A percentile compares a stretch with the other conserved stretches of the same genome.
These are phyloP conservation scores for Rhyacophila evoluta DNA, from an alignment of 2,888 invertebrate genomes.

Conservation along the genomic window DNA sequence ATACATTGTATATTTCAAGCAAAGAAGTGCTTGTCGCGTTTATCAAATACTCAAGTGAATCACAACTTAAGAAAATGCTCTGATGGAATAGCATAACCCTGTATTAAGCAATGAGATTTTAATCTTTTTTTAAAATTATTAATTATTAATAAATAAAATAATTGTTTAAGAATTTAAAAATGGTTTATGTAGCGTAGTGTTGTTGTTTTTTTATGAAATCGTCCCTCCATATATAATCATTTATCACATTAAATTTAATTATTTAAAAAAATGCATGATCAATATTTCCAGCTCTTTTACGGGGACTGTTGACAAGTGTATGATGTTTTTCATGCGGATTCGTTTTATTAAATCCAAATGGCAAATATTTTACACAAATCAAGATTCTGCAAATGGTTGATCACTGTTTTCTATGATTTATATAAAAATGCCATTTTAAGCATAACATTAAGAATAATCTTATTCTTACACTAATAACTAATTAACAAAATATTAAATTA, in stretches of 20 bases:
- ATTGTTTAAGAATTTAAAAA: slow-evolving; percentile 16
- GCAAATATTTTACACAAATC: not conserved
- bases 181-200: slow-evolving; percentile 22
- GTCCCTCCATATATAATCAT: not conserved
- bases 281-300: not conserved
- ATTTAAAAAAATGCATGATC: not conserved
- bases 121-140: slow-evolving; percentile 23
- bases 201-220: not conserved
- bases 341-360: not conserved
- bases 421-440: slow-evolving; percentile 8
- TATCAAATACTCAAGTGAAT: too few relatives aligned
- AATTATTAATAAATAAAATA: not conserved
- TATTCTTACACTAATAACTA: not conserved
- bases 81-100: slow-evolving; percentile 3
- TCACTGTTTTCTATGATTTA: slow-evolving; percentile 4
- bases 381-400: not conserved
- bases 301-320: not conserved
- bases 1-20: too few relatives aligned
- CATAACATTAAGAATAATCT: slow-evolving; percentile 14
- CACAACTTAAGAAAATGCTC: slow-evolving; percentile 2
- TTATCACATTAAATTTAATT: not conserved
- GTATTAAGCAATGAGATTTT: slow-evolving; percentile 20
- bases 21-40: too few relatives aligned
- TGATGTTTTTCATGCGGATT: not conserved
- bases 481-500: slow-evolving; percentile 9